These are phyloP conservation scores for Ctenosaura bakeri DNA, from an alignment of 2,797 vertebrate genomes.

Conservation along the genomic window DNA sequence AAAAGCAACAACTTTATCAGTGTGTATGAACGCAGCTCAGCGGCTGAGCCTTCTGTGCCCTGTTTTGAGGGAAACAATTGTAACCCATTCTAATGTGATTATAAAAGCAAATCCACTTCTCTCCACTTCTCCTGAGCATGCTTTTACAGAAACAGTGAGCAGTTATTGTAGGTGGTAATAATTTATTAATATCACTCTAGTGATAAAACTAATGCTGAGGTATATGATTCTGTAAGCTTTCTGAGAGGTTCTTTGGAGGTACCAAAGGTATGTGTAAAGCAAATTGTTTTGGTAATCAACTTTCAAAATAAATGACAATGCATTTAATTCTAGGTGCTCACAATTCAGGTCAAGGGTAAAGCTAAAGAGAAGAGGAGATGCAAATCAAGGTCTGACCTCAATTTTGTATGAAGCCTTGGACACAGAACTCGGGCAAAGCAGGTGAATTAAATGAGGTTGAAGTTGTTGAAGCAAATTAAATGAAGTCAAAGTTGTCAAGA, in stretches of 20 bases:
- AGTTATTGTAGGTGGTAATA: slow-evolving; percentile 48
- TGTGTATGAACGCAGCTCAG: too few species aligned
- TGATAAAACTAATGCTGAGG: slow-evolving; percentile 52
- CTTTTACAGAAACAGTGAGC: slow-evolving; percentile 11
- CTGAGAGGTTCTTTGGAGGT: slow-evolving; percentile 41
- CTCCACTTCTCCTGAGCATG: slow-evolving; percentile 43
- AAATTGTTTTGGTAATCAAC: slow-evolving; percentile 30
- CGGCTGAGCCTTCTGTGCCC: too few species aligned
- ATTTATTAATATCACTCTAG: slow-evolving; percentile 47
- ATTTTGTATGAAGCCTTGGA: slow-evolving; percentile 36
- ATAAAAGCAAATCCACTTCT: slow-evolving; percentile 23
- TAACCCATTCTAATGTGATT: slow-evolving; percentile 36
- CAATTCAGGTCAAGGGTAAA: slow-evolving; percentile 23
- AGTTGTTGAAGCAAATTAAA: slow-evolving; percentile 45
- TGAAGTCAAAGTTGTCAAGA: slow-evolving; percentile 49
- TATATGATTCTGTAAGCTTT: slow-evolving; percentile 45
- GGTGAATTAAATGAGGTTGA: slow-evolving; percentile 47
- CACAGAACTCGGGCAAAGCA: slow-evolving; percentile 23
- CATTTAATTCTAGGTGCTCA: slow-evolving; percentile 3
- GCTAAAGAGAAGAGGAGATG: slow-evolving; percentile 23
- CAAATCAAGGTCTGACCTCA: slow-evolving; percentile 43
- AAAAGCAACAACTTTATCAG: neutral
- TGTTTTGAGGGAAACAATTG: neutral
- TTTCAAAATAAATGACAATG: slow-evolving; percentile 20
- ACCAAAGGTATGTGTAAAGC: slow-evolving; percentile 29